These are phyloP conservation scores for Ips typographus DNA, from an alignment of 1,140 invertebrate genomes.

Conservation along the genomic window DNA sequence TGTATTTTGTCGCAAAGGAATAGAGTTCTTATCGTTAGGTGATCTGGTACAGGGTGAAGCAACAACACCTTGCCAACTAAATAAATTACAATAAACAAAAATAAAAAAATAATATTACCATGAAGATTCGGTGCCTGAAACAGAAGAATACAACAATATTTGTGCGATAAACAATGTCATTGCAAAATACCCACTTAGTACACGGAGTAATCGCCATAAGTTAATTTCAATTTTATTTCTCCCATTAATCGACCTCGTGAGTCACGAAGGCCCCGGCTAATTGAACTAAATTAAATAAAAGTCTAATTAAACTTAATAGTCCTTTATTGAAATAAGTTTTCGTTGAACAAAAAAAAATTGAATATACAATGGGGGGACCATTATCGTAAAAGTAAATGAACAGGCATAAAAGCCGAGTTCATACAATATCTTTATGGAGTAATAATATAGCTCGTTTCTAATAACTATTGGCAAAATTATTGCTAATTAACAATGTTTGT, in stretches of 20 bases:
- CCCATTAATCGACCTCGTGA: background rate
- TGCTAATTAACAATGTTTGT: slow-evolving; percentile 6
- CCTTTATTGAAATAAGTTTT: slow-evolving; percentile 40
- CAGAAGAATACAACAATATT: too few relatives aligned
- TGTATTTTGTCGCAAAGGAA: too few relatives aligned
- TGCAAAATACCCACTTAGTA: too few relatives aligned
- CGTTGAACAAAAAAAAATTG: slow-evolving; percentile 13
- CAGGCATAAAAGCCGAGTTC: background rate
- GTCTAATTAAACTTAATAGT: slow-evolving; percentile 42
- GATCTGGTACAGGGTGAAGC: too few relatives aligned
- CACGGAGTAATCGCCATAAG: too few relatives aligned
- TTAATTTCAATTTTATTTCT: too few relatives aligned
- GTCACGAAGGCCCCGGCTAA: slow-evolving; percentile 18
- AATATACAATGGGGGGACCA: slow-evolving; percentile 9
- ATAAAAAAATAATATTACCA: too few relatives aligned
- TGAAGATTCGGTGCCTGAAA: too few relatives aligned
- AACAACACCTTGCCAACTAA: too few relatives aligned
- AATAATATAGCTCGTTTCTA: slow-evolving; percentile 11
- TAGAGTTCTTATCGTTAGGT: too few relatives aligned
- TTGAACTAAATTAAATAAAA: slow-evolving; percentile 43
- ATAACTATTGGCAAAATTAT: slow-evolving; percentile 23
- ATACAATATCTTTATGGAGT: slow-evolving; percentile 4
- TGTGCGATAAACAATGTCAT: too few relatives aligned
- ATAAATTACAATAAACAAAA: too few relatives aligned
- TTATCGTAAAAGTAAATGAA: slow-evolving; percentile 8